Base-by-base conservation (phyloP, 2,797 vertebrate species). In the Hipposideros larvatus region DNA sequence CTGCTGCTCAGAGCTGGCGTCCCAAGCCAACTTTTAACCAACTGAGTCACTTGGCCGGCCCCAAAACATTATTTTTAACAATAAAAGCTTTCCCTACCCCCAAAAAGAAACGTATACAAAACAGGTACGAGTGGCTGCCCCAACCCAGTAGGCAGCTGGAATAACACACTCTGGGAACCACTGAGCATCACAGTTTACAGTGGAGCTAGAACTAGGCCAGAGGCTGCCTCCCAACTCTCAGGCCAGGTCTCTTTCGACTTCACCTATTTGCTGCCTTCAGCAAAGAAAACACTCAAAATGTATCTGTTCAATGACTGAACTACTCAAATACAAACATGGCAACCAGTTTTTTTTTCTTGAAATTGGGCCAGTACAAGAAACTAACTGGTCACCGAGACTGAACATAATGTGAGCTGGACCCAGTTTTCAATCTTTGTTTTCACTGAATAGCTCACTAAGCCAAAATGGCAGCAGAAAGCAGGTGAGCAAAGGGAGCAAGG, bases 271-370 rank as follows among this genome's bases (percentile, higher is more conserved):
- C 71, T 46, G 66, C 26, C n/a, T 85, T 37, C 65, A 53, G 51
- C 65, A 85, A 73, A 94, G 79, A 95, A 90, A 31, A 79, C 51
- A 65, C 24, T 59, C 55, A 70, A 92, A 90, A 93, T 34, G 34
- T 10, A 74, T 53, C n/a, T 65, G 28, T 75, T 87, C 51, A 85
- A 59, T 34, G 34, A 92, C 11, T 55, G 41, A 80, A 70, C 15
- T 59, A 65, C 78, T 53, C 87, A 94, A 88, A 75, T 16, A 77
- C 11, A 94, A 94, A 84, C 19, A 65, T 2, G 15, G 2, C 68
- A 70, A 26, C 28, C 59, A 74, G 65, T 70, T 77, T 86, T 24
- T 24, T 37, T 37, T 95, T 89, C 79, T 79, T 84, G 51, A 84
- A 92, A 92, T 4, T 53, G 16, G 16, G 24, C n/a, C 71, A 87